Conservation (phyloP, 2,888 invertebrate species). For the Aphodius granarius region DNA sequence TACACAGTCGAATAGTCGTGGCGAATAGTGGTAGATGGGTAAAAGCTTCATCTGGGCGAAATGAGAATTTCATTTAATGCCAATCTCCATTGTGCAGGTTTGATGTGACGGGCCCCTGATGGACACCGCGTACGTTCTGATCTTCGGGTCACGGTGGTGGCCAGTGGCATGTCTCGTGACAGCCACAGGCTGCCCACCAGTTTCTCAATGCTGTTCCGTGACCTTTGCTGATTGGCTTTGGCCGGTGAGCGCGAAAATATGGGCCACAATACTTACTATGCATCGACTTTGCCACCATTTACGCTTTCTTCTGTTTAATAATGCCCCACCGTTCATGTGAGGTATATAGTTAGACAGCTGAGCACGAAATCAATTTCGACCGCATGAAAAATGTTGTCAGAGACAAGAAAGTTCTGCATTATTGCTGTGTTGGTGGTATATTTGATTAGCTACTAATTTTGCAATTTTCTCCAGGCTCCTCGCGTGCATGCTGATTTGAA, state of each 20-base stretch:
- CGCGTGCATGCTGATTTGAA: too few species aligned
- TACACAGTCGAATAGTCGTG: background rate
- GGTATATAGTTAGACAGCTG: background rate
- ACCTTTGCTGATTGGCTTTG: conserved; percentile 41
- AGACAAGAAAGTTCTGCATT: background rate
- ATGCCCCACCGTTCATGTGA: background rate
- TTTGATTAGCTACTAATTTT: conserved; percentile 12
- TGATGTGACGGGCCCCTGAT: conserved; percentile 1
- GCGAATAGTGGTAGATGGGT: background rate
- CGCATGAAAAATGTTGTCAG: background rate
- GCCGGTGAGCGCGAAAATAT: conserved; percentile 34
- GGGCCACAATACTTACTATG: conserved; percentile 29
- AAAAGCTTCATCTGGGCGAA: background rate
- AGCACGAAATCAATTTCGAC: conserved; percentile 7
- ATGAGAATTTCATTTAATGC: conserved; percentile 11
- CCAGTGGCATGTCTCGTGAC: conserved; percentile 34
- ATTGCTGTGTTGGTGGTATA: background rate
- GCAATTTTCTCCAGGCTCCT: conserved; percentile 4
- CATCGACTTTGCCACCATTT: background rate
- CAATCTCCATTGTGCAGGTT: conserved; percentile 9
- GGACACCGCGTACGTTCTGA: conserved; percentile 8
- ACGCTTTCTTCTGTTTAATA: background rate
- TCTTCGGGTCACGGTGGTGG: conserved; percentile 28
- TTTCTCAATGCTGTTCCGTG: conserved; percentile 42
- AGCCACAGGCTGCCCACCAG: conserved; percentile 27